Conservation (phyloP, 2,888 invertebrate genomes). For the Drosophila suboccidentalis region DNA sequence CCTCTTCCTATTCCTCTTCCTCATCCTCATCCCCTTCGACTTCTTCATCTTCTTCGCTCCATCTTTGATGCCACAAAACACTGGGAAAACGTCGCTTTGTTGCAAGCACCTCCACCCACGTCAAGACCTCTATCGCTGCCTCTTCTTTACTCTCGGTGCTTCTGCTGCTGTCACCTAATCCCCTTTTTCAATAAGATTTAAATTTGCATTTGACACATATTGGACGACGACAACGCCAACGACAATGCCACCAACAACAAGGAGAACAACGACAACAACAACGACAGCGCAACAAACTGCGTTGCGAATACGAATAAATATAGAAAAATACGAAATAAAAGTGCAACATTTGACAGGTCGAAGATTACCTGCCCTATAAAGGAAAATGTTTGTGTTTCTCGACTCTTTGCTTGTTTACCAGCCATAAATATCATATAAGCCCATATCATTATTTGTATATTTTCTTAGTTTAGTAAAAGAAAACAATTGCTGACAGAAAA, state of each 20-base stretch:
- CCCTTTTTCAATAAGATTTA: constrained; percentile 82
- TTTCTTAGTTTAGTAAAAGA: not conserved
- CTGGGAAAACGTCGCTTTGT: constrained; percentile 46
- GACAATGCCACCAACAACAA: constrained; percentile 20
- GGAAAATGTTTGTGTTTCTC: constrained; percentile 15
- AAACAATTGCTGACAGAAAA: not conserved
- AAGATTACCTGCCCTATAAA: constrained; percentile 58
- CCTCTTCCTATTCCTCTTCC: not conserved
- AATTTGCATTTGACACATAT: constrained; percentile 83
- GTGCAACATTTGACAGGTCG: constrained; percentile 62
- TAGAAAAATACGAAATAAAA: constrained; percentile 46
- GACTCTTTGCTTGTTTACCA: constrained; percentile 2
- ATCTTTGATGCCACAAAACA: constrained; percentile 55
- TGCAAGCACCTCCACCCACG: constrained; percentile 23
- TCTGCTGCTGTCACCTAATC: constrained; percentile 81
- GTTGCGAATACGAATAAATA: constrained; percentile 49
- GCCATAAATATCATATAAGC: constrained; percentile 5
- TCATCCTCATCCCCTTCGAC: no score
- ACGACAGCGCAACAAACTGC: constrained; percentile 41
- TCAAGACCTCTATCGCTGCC: not conserved
- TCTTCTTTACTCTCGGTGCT: constrained; percentile 25
- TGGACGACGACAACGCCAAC: constrained; percentile 72
- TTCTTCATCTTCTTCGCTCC: not conserved
- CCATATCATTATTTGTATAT: not conserved
- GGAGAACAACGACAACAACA: not conserved